These are phyloP conservation scores for Nomada lathburiana DNA, from an alignment of 2,888 invertebrate species.

Conservation along the genomic window DNA sequence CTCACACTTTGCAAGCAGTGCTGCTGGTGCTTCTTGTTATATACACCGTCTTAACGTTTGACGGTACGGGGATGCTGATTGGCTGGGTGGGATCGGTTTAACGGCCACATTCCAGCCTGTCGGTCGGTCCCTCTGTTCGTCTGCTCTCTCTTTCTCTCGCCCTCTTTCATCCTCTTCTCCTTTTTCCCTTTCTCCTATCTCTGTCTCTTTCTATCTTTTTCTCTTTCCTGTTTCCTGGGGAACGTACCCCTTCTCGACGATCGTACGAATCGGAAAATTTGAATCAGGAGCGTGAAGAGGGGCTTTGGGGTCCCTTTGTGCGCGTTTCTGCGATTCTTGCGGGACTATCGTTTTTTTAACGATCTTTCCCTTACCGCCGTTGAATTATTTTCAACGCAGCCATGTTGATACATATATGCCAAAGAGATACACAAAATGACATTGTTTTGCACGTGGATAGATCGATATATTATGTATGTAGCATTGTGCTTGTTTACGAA, in stretches of 20 bases:
- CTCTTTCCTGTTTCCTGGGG: slow-evolving; percentile 47
- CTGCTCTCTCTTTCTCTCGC: slow-evolving; percentile 35
- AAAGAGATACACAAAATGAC: background rate
- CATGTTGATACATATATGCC: slow-evolving; percentile 37
- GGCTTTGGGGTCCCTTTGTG: background rate
- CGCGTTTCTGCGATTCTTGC: background rate
- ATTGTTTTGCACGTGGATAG: background rate
- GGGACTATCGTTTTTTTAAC: slow-evolving; percentile 11
- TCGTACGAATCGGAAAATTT: slow-evolving; percentile 54
- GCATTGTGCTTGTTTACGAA: slow-evolving; percentile 1
- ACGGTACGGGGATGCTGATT: slow-evolving; percentile 71
- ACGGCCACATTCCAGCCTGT: slow-evolving; percentile 76
- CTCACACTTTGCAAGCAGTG: slow-evolving; percentile 48
- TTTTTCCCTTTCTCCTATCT: slow-evolving; percentile 10
- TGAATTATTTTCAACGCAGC: slow-evolving; percentile 38
- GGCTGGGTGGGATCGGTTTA: slow-evolving; percentile 75
- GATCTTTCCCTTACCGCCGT: background rate
- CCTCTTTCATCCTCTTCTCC: slow-evolving; percentile 5
- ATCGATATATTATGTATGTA: background rate
- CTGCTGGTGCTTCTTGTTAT: slow-evolving; percentile 37
- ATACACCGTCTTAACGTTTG: slow-evolving; percentile 56
- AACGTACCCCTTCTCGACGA: slow-evolving; percentile 43
- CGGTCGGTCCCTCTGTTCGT: slow-evolving; percentile 62
- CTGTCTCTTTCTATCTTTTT: slow-evolving; percentile 23
- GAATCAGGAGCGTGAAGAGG: slow-evolving; percentile 31